Evolutionary conservation across 2,797 vertebrate species (phyloP).

Genomic region (Falco biarmicus): DNA sequence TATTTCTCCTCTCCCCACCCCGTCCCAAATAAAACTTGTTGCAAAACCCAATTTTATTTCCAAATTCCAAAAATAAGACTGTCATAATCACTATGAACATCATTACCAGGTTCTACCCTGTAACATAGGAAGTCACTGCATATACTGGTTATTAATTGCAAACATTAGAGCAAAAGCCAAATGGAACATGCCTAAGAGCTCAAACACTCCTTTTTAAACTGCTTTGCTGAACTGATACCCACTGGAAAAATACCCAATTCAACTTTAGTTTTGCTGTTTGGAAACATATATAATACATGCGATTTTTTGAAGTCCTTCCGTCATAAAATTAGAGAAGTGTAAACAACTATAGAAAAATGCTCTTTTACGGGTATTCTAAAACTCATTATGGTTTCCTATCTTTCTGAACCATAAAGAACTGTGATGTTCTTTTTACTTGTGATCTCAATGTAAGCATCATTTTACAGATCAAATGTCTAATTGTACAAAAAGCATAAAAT

Average conservation of each 20-base stretch:
- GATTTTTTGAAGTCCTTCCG: background rate
- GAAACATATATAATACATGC: background rate
- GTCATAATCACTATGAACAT: background rate
- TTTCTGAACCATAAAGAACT: background rate
- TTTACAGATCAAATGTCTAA: background rate
- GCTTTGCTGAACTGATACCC: background rate
- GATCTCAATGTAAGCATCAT: background rate
- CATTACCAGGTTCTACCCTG: background rate
- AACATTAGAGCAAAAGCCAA: background rate
- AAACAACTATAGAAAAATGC: background rate
- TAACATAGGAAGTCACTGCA: background rate
- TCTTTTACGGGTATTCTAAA: background rate
- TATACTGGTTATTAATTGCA: background rate
- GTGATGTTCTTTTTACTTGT: background rate
- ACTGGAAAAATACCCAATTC: background rate
- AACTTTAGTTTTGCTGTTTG: background rate
- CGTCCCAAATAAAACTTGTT: background rate
- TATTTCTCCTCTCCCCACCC: too few relatives aligned
- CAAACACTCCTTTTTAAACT: background rate
- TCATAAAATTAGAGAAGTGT: background rate
- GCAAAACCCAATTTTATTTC: background rate
- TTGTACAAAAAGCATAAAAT: background rate
- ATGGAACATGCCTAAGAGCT: fast-evolving
- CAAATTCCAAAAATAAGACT: background rate
- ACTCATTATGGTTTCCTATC: background rate